Evolutionary conservation across 2,797 vertebrate genomes (phyloP), one percentile per base, ranked within the genome.

Genomic region (Sebastes matsubarae): DNA sequence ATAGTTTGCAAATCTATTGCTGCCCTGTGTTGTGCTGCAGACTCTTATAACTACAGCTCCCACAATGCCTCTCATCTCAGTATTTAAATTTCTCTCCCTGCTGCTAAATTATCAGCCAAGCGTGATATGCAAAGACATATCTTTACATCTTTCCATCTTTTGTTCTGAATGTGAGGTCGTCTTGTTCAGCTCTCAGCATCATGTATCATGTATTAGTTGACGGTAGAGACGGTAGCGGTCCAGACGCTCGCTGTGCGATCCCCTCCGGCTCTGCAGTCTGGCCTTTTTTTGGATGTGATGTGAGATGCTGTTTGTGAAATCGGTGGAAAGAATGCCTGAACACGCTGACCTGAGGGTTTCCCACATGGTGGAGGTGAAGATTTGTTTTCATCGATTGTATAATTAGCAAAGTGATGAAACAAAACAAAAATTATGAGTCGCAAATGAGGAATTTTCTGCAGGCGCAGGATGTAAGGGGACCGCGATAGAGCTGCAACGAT

Each of bases 211-310:
- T 2, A 6, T 42, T 42, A 42, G 38, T 16, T 16, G 38, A 0
- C 38, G 34, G 34, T 36, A 16, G 38, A 42, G 5, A 1, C 70
- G 1, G 70, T 14, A 22, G 72, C 65, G 0, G 59, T 58, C 55
- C 42, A 36, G 72, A 10, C 36, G 2, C 64, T 46, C 16, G 13
- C 55, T 24, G 76, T 32, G 63, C 20, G 34, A 18, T 13, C 57
- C 70, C 74, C 34, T 22, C 16, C 6, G 12, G 72, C 52, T 46
- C 81, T 55, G 61, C 75, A 42, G 22, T 69, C 65, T 46, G 69
- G 11, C 84, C 75, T 80, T 67, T 58, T 86, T 77, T 77, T 76
- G 79, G 36, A 38, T 38, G 36, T 38, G 36, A 68, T 3, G 67
- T 32, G 30, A 36, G 42, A 52, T 13, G 52, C 42, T 72, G 61